Base-by-base conservation (phyloP, 2,888 invertebrate genomes). In the Aromia moschata region DNA sequence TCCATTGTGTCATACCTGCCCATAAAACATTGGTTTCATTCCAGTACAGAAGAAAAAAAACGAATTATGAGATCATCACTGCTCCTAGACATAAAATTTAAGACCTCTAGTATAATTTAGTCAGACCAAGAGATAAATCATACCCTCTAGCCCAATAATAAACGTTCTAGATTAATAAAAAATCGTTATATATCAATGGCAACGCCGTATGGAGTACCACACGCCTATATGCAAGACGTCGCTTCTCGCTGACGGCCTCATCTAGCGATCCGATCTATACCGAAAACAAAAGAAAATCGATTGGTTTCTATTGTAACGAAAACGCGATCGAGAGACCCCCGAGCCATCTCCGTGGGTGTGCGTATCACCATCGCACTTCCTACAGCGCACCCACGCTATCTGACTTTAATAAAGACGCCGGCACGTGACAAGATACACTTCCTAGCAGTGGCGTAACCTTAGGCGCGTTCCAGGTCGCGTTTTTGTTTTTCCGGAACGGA, bases 381-480 rank as follows among this genome's bases (percentile, higher is more conserved):
- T 72, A 73, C 73, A 67, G 62, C 37, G 58, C 69, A 49, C 73
- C 73, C 66, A 72, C 73, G 70, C 71, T 67, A 61, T 64, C 62
- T 64, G 60, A 53, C 59, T 67, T 59, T 56, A 58, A 69, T 69
- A 69, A 67, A 68, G 59, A 57, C 55, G 37, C n/a, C 31, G 58
- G 57, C 60, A 68, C 66, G 65, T 68, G 69, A 65, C 63, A 58
- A 49, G 31, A 56, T 41, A 49, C 33, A 52, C 31, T 41, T 52
- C 52, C 52, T 52, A 41, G 41, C 62, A 65, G 59, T 52, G 59
- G 47, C 61, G 61, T 56, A 53, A 20, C 54, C 37, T 30, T n/a
- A 38, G 38, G 17, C 18, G 17, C 15, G n/a, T 40, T 16, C 40
- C n/a, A n/a, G n/a, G n/a, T n/a, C n/a, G n/a, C n/a, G n/a, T n/a